Base-by-base conservation (phyloP, 1,140 invertebrate genomes). In the Drosophila virilis region DNA sequence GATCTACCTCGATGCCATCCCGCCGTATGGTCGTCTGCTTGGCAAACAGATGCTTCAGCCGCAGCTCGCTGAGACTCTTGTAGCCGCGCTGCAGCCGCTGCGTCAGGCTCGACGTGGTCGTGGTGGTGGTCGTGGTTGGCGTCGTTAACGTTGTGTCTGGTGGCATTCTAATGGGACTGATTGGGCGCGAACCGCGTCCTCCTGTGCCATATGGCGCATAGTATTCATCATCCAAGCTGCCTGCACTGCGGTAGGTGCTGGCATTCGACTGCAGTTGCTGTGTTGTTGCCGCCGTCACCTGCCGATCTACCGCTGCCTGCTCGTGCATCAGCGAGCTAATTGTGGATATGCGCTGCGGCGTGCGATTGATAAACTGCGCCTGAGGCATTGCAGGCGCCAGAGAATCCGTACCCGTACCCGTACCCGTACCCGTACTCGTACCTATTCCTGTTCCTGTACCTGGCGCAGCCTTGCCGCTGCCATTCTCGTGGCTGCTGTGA, bases 281-380 rank as follows among this genome's bases (percentile, higher is more conserved):
- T 13, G 10, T n/a, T 33, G 35, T 8, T 45, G 50, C 17, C 32
- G 45, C 37, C 32, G 57, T 13, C 22, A 28, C 22, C 22, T 28
- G 22, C 2, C 22, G 22, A 28, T 28, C 22, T 8, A 9, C 40
- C 7, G 37, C 45, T 8, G 9, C 52, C 1, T 69, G 69, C 37
- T 90, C 74, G 15, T 90, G 70, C 81, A 92, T 89, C 17, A 92
- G 37, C 6, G 91, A 91, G 28, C 89, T 88, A 42, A 92, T 88
- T 8, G 91, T 92, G 8, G 89, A 91, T 38, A 92, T 92, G 35
- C 82, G 74, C 15, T 78, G 73, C 4, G 91, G 91, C 17, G 91
- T 91, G 7, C 77, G 74, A 72, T 92, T 88, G 50, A 92, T 90
- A 13, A 91, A 91, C 69, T 77, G 73, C 6, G 85, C 74, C n/a